phyloP scores from a whole-genome alignment of 53 echinoderm and acorn worm species.

The Glandiceps talaboti region DNA sequence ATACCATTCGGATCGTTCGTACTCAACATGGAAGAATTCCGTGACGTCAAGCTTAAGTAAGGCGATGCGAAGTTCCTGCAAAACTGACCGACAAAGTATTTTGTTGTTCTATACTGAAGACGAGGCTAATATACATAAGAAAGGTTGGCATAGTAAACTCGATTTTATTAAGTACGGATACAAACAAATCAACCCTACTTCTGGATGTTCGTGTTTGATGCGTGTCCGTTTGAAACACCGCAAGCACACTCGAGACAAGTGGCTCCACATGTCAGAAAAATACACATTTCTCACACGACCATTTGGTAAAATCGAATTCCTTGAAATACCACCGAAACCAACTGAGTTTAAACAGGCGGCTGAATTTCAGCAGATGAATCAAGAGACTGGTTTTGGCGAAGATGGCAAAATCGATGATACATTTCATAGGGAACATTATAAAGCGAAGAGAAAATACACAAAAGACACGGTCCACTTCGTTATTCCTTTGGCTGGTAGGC shows the following conservation, averaged over 20 bases:
- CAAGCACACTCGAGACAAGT: not conserved
- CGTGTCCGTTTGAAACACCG: not conserved
- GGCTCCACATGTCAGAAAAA: not conserved
- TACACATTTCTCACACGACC: not conserved
- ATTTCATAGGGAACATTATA: no score
- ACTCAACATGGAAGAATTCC: not conserved
- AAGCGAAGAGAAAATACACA: no score
- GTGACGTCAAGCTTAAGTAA: not conserved
- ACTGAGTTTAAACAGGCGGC: not conserved
- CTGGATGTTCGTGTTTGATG: not conserved
- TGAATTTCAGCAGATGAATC: no score
- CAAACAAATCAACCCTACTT: not conserved
- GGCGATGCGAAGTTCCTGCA: not conserved
- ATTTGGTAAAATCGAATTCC: not conserved
- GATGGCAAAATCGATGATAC: no score
- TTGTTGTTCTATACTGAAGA: constrained; percentile 44
- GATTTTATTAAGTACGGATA: not conserved
- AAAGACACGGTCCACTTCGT: not conserved
- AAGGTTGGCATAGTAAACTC: constrained; percentile 28
- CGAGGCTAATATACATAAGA: constrained; percentile 72
- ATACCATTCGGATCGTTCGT: not conserved
- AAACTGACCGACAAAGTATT: not conserved
- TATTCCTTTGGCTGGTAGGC: not conserved
- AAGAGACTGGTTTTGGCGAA: no score
- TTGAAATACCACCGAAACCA: not conserved